These are phyloP conservation scores for Trileptium ribeirensis DNA, from an alignment of 2,888 invertebrate species.

Conservation along the genomic window DNA sequence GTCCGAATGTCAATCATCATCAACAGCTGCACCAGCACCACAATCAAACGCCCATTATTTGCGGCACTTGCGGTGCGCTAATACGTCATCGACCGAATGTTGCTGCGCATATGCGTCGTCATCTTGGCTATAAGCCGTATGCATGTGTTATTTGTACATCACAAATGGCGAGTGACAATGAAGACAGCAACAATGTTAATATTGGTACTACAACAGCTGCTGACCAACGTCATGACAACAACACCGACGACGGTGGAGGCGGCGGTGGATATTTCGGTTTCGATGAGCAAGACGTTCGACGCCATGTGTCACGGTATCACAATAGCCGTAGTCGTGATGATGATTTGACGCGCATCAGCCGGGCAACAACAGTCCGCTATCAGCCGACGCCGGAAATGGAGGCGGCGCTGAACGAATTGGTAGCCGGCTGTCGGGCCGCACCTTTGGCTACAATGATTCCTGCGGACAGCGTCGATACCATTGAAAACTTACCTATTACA, in stretches of 20 bases:
- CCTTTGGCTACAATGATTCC: too few relatives aligned
- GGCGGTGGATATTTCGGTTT: conserved; percentile 11
- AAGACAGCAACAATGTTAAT: too few relatives aligned
- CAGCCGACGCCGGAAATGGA: background rate
- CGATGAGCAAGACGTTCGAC: conserved; percentile 21
- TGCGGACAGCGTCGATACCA: too few relatives aligned
- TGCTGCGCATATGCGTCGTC: conserved; percentile 21
- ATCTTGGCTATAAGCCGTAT: conserved; percentile 21
- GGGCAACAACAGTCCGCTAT: background rate
- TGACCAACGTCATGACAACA: conserved; percentile 54
- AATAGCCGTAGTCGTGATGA: background rate
- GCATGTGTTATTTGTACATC: conserved; percentile 14
- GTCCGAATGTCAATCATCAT: too few relatives aligned
- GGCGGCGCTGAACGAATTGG: background rate
- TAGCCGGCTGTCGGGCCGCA: background rate
- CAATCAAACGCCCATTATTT: conserved; percentile 1
- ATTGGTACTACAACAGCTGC: conserved; percentile 46
- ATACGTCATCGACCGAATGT: conserved; percentile 17
- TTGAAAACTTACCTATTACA: too few relatives aligned
- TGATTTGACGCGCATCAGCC: too few relatives aligned
- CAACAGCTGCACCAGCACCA: too few relatives aligned
- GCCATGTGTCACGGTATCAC: conserved; percentile 30
- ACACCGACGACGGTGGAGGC: conserved; percentile 45
- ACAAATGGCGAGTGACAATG: too few relatives aligned
- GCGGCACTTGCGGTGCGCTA: conserved; percentile 17